Evolutionary conservation across 2,888 invertebrate species (phyloP).

Genomic region (Punctoribates punctum): DNA sequence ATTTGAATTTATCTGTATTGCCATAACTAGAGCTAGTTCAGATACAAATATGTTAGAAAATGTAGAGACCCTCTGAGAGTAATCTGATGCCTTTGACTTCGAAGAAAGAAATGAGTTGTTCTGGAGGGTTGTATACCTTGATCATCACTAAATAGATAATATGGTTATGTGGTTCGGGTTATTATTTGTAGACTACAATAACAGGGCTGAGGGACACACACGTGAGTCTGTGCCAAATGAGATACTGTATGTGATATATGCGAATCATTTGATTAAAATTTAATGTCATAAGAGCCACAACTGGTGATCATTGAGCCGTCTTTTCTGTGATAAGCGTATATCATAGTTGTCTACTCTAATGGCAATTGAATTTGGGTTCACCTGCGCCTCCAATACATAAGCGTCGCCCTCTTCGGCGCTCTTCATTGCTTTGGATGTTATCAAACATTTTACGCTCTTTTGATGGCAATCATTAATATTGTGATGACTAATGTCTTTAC

Average conservation of each 20-base stretch:
- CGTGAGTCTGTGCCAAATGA: background rate
- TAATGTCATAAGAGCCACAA: slow-evolving; percentile 29
- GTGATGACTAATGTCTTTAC: slow-evolving; percentile 18
- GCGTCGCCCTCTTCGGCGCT: slow-evolving; percentile 5
- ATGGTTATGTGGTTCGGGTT: too few relatives aligned
- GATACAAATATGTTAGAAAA: too few relatives aligned
- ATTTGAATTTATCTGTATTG: too few relatives aligned
- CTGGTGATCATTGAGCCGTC: slow-evolving; percentile 30
- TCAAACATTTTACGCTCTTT: slow-evolving; percentile 32
- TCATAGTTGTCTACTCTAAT: slow-evolving; percentile 28
- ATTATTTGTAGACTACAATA: slow-evolving; percentile 2
- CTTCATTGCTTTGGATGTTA: background rate
- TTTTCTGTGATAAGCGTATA: slow-evolving; percentile 21
- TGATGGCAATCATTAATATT: slow-evolving; percentile 35
- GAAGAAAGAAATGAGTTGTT: too few relatives aligned
- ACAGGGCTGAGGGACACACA: background rate
- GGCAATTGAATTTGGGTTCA: slow-evolving; percentile 32
- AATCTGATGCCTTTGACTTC: too few relatives aligned
- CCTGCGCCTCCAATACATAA: slow-evolving; percentile 35
- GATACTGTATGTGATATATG: background rate
- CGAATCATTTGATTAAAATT: slow-evolving; percentile 26
- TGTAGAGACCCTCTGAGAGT: too few relatives aligned
- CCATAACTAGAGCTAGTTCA: too few relatives aligned
- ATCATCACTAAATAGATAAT: too few relatives aligned
- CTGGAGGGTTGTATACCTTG: too few relatives aligned